Conservation (phyloP, 2,113 vertebrate species). For the Rousettus leschenaultii region DNA sequence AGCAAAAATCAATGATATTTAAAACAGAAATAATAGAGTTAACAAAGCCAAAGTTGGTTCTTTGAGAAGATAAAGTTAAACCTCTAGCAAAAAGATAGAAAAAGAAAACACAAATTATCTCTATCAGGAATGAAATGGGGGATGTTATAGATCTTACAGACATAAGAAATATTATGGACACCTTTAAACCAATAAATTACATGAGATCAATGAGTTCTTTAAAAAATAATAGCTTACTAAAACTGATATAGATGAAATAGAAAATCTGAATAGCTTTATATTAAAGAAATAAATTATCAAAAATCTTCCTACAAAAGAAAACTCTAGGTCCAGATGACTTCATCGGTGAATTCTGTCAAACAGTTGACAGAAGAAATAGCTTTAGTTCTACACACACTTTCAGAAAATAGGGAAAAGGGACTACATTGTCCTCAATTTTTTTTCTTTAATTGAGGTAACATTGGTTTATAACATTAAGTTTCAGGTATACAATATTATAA, state of each 20-base stretch:
- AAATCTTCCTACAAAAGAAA: neutral
- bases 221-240: neutral
- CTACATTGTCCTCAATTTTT: neutral
- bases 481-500: neutral
- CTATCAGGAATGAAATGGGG: neutral
- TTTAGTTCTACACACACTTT: neutral
- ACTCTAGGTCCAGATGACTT: neutral
- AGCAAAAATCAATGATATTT: neutral
- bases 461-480: neutral
- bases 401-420: neutral
- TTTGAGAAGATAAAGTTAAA: conserved; percentile 19
- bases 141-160: neutral
- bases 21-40: neutral
- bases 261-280: neutral
- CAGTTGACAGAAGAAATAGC: neutral
- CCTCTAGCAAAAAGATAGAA: neutral
- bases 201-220: neutral
- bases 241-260: neutral
- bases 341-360: neutral
- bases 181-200: neutral
- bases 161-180: neutral
- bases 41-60: neutral
- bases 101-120: neutral
- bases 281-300: neutral
- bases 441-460: neutral